These are phyloP conservation scores for Phoenicopterus ruber DNA, from an alignment of 2,113 vertebrate genomes.

Conservation along the genomic window DNA sequence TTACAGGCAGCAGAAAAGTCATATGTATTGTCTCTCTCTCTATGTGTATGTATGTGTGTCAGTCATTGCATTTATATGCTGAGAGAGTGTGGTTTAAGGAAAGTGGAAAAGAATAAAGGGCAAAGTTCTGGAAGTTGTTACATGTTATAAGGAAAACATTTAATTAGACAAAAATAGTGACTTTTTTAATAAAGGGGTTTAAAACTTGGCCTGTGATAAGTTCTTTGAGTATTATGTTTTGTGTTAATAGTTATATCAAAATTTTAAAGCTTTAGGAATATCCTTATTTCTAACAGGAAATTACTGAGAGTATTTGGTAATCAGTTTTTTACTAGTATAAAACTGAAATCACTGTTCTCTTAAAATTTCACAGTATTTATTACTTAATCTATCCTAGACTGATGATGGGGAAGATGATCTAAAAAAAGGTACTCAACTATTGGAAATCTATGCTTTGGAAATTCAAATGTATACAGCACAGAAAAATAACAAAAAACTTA, in stretches of 20 bases:
- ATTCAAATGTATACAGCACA: slow-evolving; percentile 99
- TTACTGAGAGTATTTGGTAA: neutral
- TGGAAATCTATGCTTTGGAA: slow-evolving; percentile 99
- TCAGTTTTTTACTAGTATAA: neutral
- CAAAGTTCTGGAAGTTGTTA: neutral
- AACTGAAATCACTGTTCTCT: slow-evolving; percentile 21
- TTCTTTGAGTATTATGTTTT: neutral
- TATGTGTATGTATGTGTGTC: neutral
- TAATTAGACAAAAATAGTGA: neutral
- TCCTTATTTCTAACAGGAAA: neutral
- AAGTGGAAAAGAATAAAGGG: neutral
- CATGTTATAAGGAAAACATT: neutral
- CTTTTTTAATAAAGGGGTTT: neutral
- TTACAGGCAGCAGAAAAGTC: neutral
- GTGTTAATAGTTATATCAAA: neutral
- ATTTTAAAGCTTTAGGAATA: neutral
- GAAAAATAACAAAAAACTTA: slow-evolving; percentile 99
- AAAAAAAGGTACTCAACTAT: slow-evolving; percentile 96
- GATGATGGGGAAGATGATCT: slow-evolving; percentile 98
- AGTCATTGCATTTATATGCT: neutral
- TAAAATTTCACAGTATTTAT: slow-evolving; percentile 55
- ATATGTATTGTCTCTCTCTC: neutral
- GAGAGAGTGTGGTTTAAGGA: neutral
- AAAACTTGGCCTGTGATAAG: neutral
- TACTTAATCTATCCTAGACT: slow-evolving; percentile 79